These are phyloP conservation scores for Clarias gariepinus DNA, from an alignment of 2,113 vertebrate genomes.

Conservation along the genomic window DNA sequence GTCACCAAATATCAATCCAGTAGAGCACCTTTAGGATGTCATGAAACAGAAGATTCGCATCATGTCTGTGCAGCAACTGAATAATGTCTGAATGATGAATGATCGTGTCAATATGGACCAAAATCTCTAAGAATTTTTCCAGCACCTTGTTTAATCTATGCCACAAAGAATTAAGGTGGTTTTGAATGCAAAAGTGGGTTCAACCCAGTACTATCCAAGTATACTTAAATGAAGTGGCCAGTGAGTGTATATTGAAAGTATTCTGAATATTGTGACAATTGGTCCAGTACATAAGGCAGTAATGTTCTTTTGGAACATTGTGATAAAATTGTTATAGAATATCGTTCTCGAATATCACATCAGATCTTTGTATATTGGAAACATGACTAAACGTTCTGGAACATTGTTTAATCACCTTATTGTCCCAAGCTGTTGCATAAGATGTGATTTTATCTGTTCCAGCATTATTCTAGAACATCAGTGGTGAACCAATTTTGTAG, in stretches of 20 bases:
- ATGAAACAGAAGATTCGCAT: no score
- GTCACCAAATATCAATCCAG: no score
- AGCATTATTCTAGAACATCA: not conserved
- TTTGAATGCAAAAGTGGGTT: no score
- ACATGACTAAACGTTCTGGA: not conserved
- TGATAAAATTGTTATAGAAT: not conserved
- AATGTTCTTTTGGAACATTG: not conserved
- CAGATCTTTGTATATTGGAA: not conserved
- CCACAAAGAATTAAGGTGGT: no score
- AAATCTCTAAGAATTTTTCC: no score
- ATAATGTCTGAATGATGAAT: no score
- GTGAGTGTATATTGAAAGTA: not conserved
- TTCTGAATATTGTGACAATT: not conserved
- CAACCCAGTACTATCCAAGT: no score
- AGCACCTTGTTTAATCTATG: no score
- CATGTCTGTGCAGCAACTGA: no score
- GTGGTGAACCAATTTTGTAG: not conserved
- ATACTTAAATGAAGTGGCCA: no score
- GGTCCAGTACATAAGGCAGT: not conserved
- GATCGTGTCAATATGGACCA: no score
- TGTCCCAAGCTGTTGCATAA: not conserved
- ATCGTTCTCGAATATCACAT: not conserved
- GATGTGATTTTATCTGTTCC: not conserved
- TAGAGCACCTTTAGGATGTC: no score
- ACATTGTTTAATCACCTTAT: not conserved